Base-by-base conservation (phyloP, 2,797 vertebrate species). In the Molossus molossus region DNA sequence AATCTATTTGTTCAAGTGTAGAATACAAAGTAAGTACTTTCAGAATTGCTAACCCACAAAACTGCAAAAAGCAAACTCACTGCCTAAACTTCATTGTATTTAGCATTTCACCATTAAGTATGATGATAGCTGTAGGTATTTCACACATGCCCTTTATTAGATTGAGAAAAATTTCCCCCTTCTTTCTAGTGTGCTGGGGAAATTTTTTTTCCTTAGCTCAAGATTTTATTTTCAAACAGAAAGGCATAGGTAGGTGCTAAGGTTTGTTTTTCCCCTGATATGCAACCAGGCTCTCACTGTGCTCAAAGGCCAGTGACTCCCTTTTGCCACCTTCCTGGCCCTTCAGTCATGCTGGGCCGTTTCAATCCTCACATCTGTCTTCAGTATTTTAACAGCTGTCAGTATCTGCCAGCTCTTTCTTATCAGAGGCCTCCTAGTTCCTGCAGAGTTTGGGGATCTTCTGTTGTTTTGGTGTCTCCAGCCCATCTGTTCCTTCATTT, bases 161-260 rank as follows among this genome's bases (percentile, higher is more conserved):
- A 62, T 29, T 37, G 21, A 82, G 37, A 2, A 82, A 58, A 29
- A 33, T 65, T 45, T 14, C 4, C 3, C 20, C 23, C 29, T 25
- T 65, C 70, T 50, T 50, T 12, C 23, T 82, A 62, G 57, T 77
- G 18, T 70, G 9, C 8, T 77, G n/a, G 9, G 10, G 48, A 13
- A 4, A 20, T 76, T 53, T 37, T 11, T 25, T 62, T 76, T 82
- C 76, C 9, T 79, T 2, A 4, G 92, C 77, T 20, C 48, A 60
- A 73, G 76, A 40, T 87, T 97, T 97, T 92, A 92, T 95, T 97
- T 97, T 82, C 96, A 92, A 97, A 96, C 94, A 94, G 91, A 91
- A 97, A 94, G 89, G 50, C 94, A 69, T 76, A 72, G 97, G 97
- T 93, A 72, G 97, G 97, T 93, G 97, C 97, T 94, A 77, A 55